phyloP scores from a whole-genome alignment of 2,113 vertebrate species.

The Oxyura jamaicensis region DNA sequence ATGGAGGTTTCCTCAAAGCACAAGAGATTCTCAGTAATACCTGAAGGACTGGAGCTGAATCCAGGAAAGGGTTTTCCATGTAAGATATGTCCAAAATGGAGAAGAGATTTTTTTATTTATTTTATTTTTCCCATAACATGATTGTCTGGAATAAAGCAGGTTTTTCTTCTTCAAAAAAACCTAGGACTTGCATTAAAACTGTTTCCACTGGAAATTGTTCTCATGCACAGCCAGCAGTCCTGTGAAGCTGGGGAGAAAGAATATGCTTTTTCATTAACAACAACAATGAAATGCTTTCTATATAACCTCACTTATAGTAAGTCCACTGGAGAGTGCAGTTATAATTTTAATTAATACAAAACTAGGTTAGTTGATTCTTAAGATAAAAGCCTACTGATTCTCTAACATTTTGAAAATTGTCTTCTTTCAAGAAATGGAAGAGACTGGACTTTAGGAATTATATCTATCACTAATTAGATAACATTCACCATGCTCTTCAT shows the following conservation, averaged over 20 bases:
- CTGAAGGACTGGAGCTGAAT: not conserved
- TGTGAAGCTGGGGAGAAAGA: not conserved
- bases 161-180: not conserved
- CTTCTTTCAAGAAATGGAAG: not conserved
- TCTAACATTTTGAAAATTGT: not conserved
- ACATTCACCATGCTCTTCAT: not conserved
- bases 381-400: not conserved
- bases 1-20: not conserved
- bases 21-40: not conserved
- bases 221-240: not conserved
- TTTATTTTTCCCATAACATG: not conserved
- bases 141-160: not conserved
- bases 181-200: not conserved
- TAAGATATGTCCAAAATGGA: not conserved
- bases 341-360: not conserved
- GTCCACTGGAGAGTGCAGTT: not conserved
- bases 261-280: not conserved
- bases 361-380: not conserved
- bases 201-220: not conserved
- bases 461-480: conserved; percentile 3
- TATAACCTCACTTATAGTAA: not conserved
- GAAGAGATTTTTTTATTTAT: not conserved
- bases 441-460: not conserved
- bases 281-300: not conserved
- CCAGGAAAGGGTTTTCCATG: not conserved